Percentiles rank a stretch among this genome's conserved stretches.
Conservation (phyloP, 30 jellyfish, hydroid and myxozoan genomes). For the Morbakka virulenta region DNA sequence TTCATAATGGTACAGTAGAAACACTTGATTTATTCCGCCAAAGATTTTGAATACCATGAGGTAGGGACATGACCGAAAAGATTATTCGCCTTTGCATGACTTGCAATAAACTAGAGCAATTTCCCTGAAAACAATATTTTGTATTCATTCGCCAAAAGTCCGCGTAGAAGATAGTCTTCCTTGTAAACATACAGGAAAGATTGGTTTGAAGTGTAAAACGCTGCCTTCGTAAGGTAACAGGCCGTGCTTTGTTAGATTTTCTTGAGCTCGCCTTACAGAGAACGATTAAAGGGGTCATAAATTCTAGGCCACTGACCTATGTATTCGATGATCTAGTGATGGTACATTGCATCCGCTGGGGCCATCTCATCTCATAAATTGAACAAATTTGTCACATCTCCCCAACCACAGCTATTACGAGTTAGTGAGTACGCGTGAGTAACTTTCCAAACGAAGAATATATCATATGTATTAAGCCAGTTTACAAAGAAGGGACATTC, state of each 20-base stretch:
- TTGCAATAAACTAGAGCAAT: conserved; percentile 27
- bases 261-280: no score
- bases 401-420: conserved; percentile 1
- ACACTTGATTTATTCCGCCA: conserved; percentile 1
- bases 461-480: conserved; percentile 17
- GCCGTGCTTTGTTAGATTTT: no score
- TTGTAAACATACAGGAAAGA: conserved; percentile 16
- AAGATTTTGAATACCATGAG: conserved; percentile 15
- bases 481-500: conserved; percentile 4
- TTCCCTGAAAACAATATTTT: conserved; percentile 14
- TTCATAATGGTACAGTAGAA: conserved; percentile 1
- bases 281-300: conserved; percentile 10
- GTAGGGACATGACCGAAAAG: conserved; percentile 9
- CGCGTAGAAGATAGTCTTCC: conserved; percentile 18
- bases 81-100: conserved; percentile 15
- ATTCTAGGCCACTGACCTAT: conserved; percentile 17
- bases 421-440: conserved; percentile 10
- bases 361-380: conserved; percentile 8
- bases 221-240: conserved; percentile 4
- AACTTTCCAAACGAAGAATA: conserved; percentile 12
- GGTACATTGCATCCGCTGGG: conserved; percentile 4
- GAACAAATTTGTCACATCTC: background rate
- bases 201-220: conserved; percentile 16
- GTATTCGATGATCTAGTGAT: background rate
- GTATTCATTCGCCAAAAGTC: conserved; percentile 9